Evolutionary conservation across 2,113 vertebrate species (phyloP), one percentile per base, ranked within the genome.

Genomic region (Sterna hirundo): DNA sequence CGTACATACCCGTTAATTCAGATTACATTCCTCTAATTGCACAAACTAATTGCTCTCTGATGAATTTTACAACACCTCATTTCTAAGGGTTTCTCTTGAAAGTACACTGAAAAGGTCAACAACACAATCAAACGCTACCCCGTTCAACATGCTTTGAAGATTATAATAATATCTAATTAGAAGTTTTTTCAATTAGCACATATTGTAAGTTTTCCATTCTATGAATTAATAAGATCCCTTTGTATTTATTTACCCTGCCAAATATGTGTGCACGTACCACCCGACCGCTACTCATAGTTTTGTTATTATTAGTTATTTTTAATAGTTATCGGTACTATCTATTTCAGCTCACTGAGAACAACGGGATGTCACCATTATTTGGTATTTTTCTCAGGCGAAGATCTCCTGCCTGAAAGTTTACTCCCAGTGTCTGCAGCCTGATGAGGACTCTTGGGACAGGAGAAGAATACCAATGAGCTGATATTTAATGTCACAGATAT

Each of bases 1-100:
- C 14, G 83, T 85, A 91, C 62, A 81, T 65, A 93, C 34, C 21
- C 13, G 13, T 94, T 97, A 75, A 97, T 96, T 97, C 92, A 94
- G 88, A 94, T 92, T 81, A 93, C 81, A 97, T 92, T 96, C 94
- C 88, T 88, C 95, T 96, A 97, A 96, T 95, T 96, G 93, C 82
- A 84, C 92, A 97, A 97, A 97, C 97, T 97, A 98, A 97, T 95
- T 94, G 69, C 97, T 95, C 95, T 97, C 95, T 96, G 96, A 97
- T 97, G 90, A 97, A 97, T 98, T 97, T 96, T 93, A 71, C 95
- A 96, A 32, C 96, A 96, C 91, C 90, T 97, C 49, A 32, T 98
- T 97, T 97, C 93, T 95, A 82, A 90, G 95, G 34, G 47, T 78
- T 94, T 91, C 75, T 88, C 65, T 87, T 86, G 76, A 76, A 97